phyloP scores from a whole-genome alignment of 2,113 vertebrate genomes.

The Condylura cristata region DNA sequence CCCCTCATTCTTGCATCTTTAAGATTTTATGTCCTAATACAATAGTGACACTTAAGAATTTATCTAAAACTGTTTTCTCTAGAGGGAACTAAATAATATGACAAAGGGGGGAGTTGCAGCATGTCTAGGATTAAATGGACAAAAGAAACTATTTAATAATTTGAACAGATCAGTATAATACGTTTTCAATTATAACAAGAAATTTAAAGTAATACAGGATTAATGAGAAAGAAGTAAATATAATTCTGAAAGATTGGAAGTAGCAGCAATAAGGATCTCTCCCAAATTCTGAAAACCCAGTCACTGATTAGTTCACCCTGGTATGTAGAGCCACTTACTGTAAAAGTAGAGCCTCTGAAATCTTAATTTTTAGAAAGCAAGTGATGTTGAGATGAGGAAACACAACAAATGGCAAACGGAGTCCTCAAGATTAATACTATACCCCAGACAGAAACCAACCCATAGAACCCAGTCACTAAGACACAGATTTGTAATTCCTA shows the following conservation, averaged over 20 bases:
- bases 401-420: too few species aligned
- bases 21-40: background rate
- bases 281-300: too few species aligned
- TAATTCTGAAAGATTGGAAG: background rate
- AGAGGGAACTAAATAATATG: background rate
- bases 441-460: too few species aligned
- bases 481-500: too few species aligned
- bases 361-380: too few species aligned
- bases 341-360: too few species aligned
- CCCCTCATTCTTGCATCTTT: background rate
- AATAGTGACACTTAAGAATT: background rate
- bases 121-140: background rate
- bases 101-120: background rate
- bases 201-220: background rate
- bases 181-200: background rate
- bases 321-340: too few species aligned
- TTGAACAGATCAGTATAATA: background rate
- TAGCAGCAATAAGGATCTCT: background rate
- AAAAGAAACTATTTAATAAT: background rate
- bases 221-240: background rate
- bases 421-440: too few species aligned
- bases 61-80: background rate
- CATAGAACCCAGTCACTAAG: too few species aligned
- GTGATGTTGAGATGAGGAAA: too few species aligned
- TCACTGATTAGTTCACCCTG: too few species aligned